Base-by-base conservation (phyloP, 2,888 invertebrate species). In the Microctonus aethiopoides region DNA sequence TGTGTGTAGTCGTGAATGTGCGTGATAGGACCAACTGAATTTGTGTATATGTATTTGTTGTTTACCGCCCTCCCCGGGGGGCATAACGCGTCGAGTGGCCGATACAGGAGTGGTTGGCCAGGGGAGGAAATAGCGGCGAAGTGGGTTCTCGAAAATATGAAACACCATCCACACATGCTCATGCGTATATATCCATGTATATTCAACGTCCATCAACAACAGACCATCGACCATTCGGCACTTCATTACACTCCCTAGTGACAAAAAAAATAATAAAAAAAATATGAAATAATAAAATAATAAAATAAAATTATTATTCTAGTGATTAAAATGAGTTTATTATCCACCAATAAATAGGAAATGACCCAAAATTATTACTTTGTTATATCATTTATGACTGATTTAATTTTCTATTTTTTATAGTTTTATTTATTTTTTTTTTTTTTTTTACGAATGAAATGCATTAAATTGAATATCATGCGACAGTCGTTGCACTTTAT, bases 131-230 rank as follows among this genome's bases (percentile, higher is more conserved):
- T 54, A 56, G 16, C 29, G 29, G 36, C 36, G 51, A 54, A 70
- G 70, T 65, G 61, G 29, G 22, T 60, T 36, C 70, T 70, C 60
- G 65, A 65, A 70, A 65, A 65, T 70, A 70, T 65, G 65, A 70
- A 70, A 70, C 70, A 65, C 54, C 54, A 36, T 34, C 29, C 56
- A 64, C 29, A 52, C 57, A 57, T 32, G 34, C 57, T 29, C 57
- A 54, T 16, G 46, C 52, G 46, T 51, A 46, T 51, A 51, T 54
- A 20, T 64, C 26, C 52, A 52, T 54, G 32, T 64, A 57, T 54
- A 54, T 54, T 26, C 29, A 26, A 36, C 64, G 54, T 69, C 64
- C 52, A 64, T 59, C 59, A 65, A 51, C 51, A 41, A 36, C 62
- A 65, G 29, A 36, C 62, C 51, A 39, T 69, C 36, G 32, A 60